phyloP scores from a whole-genome alignment of 1,140 invertebrate genomes.

The Ceratitis capitata region DNA sequence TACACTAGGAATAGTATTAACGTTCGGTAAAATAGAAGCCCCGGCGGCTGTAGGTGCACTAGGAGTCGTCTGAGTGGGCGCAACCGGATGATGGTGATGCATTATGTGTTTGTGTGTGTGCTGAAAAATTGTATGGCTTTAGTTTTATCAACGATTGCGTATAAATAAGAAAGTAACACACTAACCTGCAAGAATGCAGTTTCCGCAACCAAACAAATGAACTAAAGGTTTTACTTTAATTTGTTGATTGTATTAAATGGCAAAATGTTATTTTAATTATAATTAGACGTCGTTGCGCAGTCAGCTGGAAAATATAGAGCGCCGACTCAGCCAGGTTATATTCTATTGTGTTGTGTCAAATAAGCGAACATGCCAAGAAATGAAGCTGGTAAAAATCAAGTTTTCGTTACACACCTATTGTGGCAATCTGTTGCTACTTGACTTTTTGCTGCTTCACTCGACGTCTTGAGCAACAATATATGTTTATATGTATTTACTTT shows the following conservation, averaged over 20 bases:
- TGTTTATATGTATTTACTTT: neutral
- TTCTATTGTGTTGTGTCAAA: neutral
- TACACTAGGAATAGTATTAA: too few species aligned
- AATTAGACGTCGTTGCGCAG: neutral
- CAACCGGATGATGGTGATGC: constrained; percentile 17
- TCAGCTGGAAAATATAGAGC: neutral
- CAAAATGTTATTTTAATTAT: neutral
- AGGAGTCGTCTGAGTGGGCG: neutral
- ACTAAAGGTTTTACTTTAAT: too few species aligned
- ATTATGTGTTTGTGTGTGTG: neutral
- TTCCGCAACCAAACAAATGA: neutral
- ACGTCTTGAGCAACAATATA: neutral
- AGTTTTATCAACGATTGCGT: neutral
- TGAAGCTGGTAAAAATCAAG: neutral
- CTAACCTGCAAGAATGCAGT: neutral
- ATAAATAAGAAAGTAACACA: neutral
- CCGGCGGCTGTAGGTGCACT: neutral
- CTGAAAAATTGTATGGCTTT: neutral
- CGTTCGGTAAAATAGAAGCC: neutral
- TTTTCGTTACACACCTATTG: neutral
- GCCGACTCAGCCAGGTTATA: neutral
- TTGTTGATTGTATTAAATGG: neutral
- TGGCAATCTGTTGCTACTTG: neutral
- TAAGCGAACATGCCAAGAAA: neutral
- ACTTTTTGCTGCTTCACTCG: neutral